Conservation (phyloP, 64 coral and sea anemone genomes). For the Hydrozoanthus tunicans region DNA sequence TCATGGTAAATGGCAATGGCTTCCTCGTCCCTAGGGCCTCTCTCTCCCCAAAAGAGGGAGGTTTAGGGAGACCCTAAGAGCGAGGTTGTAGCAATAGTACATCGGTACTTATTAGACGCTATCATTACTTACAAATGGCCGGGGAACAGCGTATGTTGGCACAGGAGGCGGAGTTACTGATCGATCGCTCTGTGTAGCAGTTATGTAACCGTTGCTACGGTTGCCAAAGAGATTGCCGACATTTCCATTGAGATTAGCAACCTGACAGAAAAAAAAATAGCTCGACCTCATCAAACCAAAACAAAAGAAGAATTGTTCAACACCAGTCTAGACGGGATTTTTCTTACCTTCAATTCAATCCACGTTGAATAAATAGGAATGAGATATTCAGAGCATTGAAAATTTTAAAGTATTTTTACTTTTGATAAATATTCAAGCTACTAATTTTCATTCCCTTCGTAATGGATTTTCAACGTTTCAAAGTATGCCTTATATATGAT, state of each 20-base stretch:
- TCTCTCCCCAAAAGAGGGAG: neutral
- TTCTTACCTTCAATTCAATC: neutral
- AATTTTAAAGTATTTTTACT: too few species aligned
- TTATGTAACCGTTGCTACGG: neutral
- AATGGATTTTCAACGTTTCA: too few species aligned
- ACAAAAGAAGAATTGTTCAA: neutral
- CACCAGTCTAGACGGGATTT: neutral
- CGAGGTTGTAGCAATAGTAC: neutral
- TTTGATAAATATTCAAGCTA: too few species aligned
- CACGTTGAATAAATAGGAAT: too few species aligned
- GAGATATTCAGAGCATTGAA: too few species aligned
- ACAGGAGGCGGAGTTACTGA: neutral
- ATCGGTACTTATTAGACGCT: neutral
- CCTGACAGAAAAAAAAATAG: neutral
- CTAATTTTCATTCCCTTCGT: too few species aligned
- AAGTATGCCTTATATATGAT: too few species aligned
- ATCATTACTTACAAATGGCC: constrained; percentile 8
- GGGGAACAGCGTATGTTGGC: constrained; percentile 1
- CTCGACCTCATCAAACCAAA: too few species aligned
- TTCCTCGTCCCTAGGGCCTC: too few species aligned
- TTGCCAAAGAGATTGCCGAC: neutral
- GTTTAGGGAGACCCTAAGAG: neutral
- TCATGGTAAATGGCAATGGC: neutral
- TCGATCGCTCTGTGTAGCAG: neutral
- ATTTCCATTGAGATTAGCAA: neutral